phyloP scores from a whole-genome alignment of 2,888 invertebrate species.

The Stenoptilia bipunctidactyla region DNA sequence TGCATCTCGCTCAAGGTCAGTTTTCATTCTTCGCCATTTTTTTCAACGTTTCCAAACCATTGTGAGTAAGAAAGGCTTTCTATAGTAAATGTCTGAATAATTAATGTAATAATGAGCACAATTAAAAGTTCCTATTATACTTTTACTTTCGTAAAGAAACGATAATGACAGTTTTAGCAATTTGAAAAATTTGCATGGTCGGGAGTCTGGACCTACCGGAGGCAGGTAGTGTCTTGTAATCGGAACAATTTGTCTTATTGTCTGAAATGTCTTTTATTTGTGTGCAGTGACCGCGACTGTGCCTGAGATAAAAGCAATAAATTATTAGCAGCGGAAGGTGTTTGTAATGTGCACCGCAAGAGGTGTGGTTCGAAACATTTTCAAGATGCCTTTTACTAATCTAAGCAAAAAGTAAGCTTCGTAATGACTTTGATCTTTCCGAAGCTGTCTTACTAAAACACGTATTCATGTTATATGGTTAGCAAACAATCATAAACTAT shows the following conservation, averaged over 20 bases:
- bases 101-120: constrained; percentile 54
- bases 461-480: not conserved
- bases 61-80: constrained; percentile 46
- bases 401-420: not conserved
- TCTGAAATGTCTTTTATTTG: constrained; percentile 63
- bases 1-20: constrained; percentile 45
- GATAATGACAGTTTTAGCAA: constrained; percentile 41
- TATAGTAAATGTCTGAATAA: constrained; percentile 45
- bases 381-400: not conserved
- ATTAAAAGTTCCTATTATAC: constrained; percentile 37
- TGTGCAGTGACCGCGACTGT: constrained; percentile 60
- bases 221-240: constrained; percentile 64
- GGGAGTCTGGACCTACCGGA: constrained; percentile 47
- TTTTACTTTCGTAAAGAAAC: constrained; percentile 52
- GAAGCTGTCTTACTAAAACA: not conserved
- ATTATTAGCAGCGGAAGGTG: constrained; percentile 64
- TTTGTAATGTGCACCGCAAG: constrained; percentile 49
- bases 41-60: constrained; percentile 24
- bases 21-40: constrained; percentile 34
- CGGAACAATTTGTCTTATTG: constrained; percentile 68
- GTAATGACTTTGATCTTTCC: not conserved
- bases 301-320: constrained; percentile 66
- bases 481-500: constrained; percentile 15
- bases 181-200: constrained; percentile 46
- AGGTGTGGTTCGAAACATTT: constrained; percentile 45